phyloP scores from a whole-genome alignment of 2,888 invertebrate genomes.

The Lasius platythorax region DNA sequence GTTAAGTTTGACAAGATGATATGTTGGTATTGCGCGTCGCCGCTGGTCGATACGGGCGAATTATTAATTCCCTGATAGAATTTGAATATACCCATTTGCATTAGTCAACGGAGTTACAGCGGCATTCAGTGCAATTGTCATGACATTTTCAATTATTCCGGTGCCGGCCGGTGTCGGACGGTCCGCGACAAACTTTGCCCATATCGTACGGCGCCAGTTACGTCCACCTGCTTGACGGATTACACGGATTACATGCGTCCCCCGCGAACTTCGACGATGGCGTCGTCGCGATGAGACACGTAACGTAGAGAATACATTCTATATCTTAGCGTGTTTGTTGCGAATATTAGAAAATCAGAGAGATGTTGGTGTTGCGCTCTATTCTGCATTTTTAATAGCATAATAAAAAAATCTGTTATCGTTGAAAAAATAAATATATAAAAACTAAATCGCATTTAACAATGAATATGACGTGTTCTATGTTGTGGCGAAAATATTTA shows the following conservation, averaged over 20 bases:
- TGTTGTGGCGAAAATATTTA: background rate
- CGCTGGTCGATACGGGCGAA: slow-evolving; percentile 29
- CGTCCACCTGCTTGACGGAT: slow-evolving; percentile 46
- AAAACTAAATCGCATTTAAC: background rate
- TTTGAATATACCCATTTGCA: slow-evolving; percentile 54
- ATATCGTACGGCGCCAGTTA: slow-evolving; percentile 49
- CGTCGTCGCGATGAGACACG: slow-evolving; percentile 4
- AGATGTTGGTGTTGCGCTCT: background rate
- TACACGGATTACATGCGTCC: slow-evolving; percentile 41
- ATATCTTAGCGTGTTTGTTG: background rate
- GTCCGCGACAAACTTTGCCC: slow-evolving; percentile 39
- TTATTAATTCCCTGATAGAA: slow-evolving; percentile 50
- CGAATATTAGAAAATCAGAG: background rate
- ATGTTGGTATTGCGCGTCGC: slow-evolving; percentile 29
- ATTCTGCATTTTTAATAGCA: background rate
- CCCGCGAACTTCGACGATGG: slow-evolving; percentile 31
- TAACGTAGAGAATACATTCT: background rate
- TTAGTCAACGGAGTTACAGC: slow-evolving; percentile 38
- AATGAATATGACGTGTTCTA: too few species aligned
- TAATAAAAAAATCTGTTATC: background rate
- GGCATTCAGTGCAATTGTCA: slow-evolving; percentile 47
- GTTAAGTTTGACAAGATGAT: slow-evolving; percentile 52
- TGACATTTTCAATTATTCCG: slow-evolving; percentile 55
- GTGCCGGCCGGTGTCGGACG: slow-evolving; percentile 23
- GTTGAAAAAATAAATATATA: background rate